phyloP scores from a whole-genome alignment of 2,888 invertebrate species.

The Eristalis arbustorum region DNA sequence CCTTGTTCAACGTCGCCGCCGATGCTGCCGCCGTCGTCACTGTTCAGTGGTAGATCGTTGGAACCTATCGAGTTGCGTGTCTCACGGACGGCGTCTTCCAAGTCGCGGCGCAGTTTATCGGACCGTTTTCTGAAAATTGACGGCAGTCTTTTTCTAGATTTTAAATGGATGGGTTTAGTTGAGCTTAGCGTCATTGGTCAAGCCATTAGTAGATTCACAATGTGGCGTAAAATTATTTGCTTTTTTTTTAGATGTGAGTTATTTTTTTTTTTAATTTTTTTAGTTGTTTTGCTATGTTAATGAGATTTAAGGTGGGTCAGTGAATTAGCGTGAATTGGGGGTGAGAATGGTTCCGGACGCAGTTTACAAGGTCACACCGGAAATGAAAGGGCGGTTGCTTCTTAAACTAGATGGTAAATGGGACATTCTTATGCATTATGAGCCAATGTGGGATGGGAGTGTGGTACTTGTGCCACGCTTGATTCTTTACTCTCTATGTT shows the following conservation, averaged over 20 bases:
- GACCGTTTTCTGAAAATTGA: slow-evolving; percentile 88
- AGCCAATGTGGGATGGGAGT: background rate
- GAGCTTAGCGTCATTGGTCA: slow-evolving; percentile 72
- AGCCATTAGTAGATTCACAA: slow-evolving; percentile 72
- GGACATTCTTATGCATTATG: background rate
- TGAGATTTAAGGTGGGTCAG: background rate
- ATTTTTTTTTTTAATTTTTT: slow-evolving; percentile 30
- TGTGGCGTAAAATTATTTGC: slow-evolving; percentile 53
- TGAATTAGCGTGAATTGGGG: slow-evolving; percentile 27
- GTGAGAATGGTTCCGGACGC: background rate
- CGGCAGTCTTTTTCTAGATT: slow-evolving; percentile 81
- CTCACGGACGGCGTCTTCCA: slow-evolving; percentile 93
- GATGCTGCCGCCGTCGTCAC: slow-evolving; percentile 74
- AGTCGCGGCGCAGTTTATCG: slow-evolving; percentile 92
- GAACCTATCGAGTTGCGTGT: slow-evolving; percentile 80
- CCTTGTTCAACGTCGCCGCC: slow-evolving; percentile 78
- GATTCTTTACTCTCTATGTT: no score
- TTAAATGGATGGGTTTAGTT: slow-evolving; percentile 74
- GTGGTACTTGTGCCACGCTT: background rate
- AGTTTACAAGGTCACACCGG: background rate
- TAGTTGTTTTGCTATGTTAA: slow-evolving; percentile 21
- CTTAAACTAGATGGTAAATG: background rate
- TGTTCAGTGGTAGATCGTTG: slow-evolving; percentile 73
- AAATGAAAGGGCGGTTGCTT: background rate
- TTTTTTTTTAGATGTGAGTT: slow-evolving; percentile 8